phyloP scores from a whole-genome alignment of 1,140 invertebrate species.

The Portunus trituberculatus region DNA sequence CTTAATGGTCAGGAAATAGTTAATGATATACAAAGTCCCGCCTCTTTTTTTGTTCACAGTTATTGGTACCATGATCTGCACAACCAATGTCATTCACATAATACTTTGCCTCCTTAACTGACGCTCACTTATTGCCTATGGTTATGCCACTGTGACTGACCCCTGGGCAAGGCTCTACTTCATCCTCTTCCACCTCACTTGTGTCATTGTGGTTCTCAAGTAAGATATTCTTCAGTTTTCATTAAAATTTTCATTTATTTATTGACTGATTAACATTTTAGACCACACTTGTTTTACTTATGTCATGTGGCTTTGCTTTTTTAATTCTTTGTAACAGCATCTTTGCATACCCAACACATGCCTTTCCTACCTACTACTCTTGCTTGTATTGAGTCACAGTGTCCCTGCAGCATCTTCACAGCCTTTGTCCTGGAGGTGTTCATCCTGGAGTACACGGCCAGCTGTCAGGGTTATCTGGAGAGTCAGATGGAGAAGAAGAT shows the following conservation, averaged over 20 bases:
- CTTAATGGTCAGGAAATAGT: no score
- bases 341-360: no score
- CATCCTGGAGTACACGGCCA: slow-evolving; percentile 82
- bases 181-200: slow-evolving; percentile 82
- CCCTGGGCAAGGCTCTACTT: slow-evolving; percentile 82
- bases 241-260: neutral
- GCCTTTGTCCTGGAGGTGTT: slow-evolving; percentile 84
- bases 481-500: slow-evolving; percentile 81
- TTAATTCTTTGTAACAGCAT: no score
- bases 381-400: neutral
- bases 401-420: slow-evolving; percentile 82
- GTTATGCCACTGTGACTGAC: slow-evolving; percentile 82
- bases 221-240: slow-evolving; percentile 79
- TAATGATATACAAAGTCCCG: no score
- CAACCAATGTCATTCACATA: neutral
- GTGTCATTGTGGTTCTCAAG: slow-evolving; percentile 83
- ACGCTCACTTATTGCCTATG: slow-evolving; percentile 80
- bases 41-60: no score
- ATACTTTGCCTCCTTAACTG: slow-evolving; percentile 80
- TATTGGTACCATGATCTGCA: no score
- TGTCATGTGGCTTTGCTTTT: no score
- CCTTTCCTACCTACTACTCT: no score
- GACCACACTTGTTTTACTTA: no score
- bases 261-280: neutral
- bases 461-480: slow-evolving; percentile 80